Base-by-base conservation (phyloP, 2,797 vertebrate species). In the Coilia nasus region DNA sequence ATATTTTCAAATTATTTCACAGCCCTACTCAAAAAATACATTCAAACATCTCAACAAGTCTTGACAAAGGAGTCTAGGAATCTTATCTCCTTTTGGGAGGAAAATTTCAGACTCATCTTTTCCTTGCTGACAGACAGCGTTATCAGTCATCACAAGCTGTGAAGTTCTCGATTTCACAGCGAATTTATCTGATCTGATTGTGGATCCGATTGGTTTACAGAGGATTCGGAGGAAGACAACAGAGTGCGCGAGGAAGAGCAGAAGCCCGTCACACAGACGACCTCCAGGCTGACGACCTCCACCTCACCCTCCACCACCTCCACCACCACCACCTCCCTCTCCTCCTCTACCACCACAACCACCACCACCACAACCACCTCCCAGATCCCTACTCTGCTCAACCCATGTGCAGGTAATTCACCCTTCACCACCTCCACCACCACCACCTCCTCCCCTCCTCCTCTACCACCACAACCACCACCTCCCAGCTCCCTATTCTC, bases 161-260 rank as follows among this genome's bases (percentile, higher is more conserved):
- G 71, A 44, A 19, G 19, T 19, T 17, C 35, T 19, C 15, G 71
- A 78, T 35, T 78, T 25, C 31, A 19, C 35, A 7, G 6, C 17
- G 1, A 17, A 44, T 31, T 41, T 44, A 78, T 78, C 31, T 78
- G 5, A 78, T 78, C 71, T 78, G 71, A 78, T 44, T 78, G 71
- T 41, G 71, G 71, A 44, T 78, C 5, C 31, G 71, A 44, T 87
- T 23, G 19, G 25, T 46, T 80, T 85, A 81, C 87, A 95, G 95
- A 90, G 86, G 93, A 87, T 83, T 89, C 89, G n/a, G 90, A 90
- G 7, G 93, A 94, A 23, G 92, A 95, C 88, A 94, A 94, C 89
- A 86, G 89, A 85, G 85, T 94, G 54, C 85, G 67, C 82, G 93
- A 92, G 80, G 90, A 91, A 46, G 88, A 93, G 83, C 19, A 67